A percentile compares a stretch with the other conserved stretches of the same genome.
These are phyloP conservation scores for Polypterus senegalus DNA, from an alignment of 2,113 vertebrate species.

Conservation along the genomic window DNA sequence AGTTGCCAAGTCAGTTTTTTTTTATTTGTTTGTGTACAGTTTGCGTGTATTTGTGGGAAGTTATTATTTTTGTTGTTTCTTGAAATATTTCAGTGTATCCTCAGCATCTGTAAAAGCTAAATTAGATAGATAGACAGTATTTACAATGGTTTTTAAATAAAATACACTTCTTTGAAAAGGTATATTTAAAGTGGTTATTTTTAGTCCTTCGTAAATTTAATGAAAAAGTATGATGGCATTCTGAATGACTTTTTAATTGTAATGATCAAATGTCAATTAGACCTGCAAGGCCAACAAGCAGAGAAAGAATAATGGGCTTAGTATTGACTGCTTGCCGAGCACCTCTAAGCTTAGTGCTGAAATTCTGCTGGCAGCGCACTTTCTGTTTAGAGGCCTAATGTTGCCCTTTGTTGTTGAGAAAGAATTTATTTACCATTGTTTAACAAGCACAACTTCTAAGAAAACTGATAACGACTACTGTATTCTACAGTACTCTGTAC, in stretches of 20 bases:
- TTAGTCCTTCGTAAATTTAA: too few species aligned
- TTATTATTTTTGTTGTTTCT: too few species aligned
- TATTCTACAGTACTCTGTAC: background rate
- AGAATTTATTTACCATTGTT: background rate
- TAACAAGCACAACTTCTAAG: conserved; percentile 4
- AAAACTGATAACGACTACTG: background rate
- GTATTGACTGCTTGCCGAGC: background rate
- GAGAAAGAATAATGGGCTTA: conserved; percentile 1
- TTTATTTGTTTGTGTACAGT: too few species aligned
- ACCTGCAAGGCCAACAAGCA: conserved; percentile 5
- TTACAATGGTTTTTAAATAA: too few species aligned
- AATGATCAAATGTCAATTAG: conserved; percentile 12
- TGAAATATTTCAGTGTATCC: too few species aligned
- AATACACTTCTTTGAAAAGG: too few species aligned
- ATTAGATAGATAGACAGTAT: too few species aligned
- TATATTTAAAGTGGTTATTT: too few species aligned
- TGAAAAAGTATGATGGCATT: too few species aligned
- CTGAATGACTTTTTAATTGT: background rate
- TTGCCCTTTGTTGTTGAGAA: conserved; percentile 8
- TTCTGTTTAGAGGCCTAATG: conserved; percentile 1
- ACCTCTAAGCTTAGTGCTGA: background rate
- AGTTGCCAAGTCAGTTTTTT: too few species aligned
- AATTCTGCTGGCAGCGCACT: background rate
- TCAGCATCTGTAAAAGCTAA: too few species aligned
- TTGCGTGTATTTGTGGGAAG: too few species aligned